Evolutionary conservation across 2,113 vertebrate species (phyloP).

Genomic region (Neotragus moschatus): DNA sequence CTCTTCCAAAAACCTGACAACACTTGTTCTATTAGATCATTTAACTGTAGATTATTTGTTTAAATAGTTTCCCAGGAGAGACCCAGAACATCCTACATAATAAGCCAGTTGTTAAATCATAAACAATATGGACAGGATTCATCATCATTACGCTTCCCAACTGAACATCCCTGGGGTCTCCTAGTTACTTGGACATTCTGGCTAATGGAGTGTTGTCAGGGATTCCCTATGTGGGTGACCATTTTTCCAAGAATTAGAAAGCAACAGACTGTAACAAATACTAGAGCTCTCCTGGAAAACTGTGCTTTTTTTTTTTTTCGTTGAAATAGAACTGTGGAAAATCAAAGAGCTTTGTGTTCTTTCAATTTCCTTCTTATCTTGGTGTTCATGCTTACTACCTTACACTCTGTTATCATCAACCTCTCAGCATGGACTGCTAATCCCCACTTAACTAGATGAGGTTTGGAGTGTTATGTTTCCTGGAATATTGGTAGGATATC

Average conservation of each 20-base stretch:
- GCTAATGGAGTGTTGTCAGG: constrained; percentile 56
- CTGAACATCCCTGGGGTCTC: constrained; percentile 47
- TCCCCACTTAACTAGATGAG: background rate
- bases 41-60: constrained; percentile 68
- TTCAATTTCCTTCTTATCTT: background rate
- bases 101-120: constrained; percentile 68
- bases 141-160: constrained; percentile 41
- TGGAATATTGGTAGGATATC: background rate
- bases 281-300: background rate
- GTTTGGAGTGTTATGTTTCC: background rate
- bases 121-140: constrained; percentile 57
- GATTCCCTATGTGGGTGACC: constrained; percentile 49
- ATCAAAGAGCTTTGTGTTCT: background rate
- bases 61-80: constrained; percentile 70
- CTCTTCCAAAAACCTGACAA: constrained; percentile 70
- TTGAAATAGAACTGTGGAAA: background rate
- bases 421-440: background rate
- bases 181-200: constrained; percentile 40
- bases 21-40: constrained; percentile 69
- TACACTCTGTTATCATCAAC: background rate
- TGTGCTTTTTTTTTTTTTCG: background rate
- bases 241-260: constrained; percentile 53
- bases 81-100: constrained; percentile 62
- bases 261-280: constrained; percentile 19
- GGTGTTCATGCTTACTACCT: background rate